Conservation (phyloP, 2,797 vertebrate genomes). For the Eremophila alpestris region DNA sequence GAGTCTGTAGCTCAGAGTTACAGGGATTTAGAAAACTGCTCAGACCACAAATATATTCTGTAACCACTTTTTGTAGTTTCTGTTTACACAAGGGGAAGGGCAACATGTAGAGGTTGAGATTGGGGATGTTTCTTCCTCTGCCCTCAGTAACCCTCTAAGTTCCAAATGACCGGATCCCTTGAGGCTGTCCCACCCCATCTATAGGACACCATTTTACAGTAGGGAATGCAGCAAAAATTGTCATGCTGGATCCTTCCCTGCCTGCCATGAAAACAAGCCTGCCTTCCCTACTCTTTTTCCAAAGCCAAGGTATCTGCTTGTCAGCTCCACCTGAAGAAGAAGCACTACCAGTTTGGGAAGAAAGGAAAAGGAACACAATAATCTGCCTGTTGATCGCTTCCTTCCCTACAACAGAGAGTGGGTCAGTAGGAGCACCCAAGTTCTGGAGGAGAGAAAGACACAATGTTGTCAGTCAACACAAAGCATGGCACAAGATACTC, state of each 20-base stretch:
- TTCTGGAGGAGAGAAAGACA: background rate
- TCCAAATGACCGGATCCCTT: background rate
- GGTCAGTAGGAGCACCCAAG: background rate
- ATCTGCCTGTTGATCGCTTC: rapidly evolving
- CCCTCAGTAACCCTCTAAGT: background rate
- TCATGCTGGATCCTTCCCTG: background rate
- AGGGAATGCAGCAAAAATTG: background rate
- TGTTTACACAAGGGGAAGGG: background rate
- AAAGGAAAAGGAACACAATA: background rate
- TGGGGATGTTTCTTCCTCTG: rapidly evolving
- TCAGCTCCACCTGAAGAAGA: background rate
- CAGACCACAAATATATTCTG: background rate
- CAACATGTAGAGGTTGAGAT: rapidly evolving
- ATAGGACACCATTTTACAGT: background rate
- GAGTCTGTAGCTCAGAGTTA: background rate
- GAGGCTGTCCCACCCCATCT: background rate
- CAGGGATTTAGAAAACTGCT: background rate
- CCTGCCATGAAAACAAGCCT: background rate
- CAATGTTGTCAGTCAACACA: background rate
- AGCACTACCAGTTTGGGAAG: background rate
- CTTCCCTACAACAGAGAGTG: background rate
- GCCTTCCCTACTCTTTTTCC: background rate
- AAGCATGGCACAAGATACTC: background rate
- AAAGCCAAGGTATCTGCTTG: background rate
- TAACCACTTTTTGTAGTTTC: background rate